phyloP scores from a whole-genome alignment of 2,113 vertebrate genomes.

The Sinocyclocheilus anshuiensis region DNA sequence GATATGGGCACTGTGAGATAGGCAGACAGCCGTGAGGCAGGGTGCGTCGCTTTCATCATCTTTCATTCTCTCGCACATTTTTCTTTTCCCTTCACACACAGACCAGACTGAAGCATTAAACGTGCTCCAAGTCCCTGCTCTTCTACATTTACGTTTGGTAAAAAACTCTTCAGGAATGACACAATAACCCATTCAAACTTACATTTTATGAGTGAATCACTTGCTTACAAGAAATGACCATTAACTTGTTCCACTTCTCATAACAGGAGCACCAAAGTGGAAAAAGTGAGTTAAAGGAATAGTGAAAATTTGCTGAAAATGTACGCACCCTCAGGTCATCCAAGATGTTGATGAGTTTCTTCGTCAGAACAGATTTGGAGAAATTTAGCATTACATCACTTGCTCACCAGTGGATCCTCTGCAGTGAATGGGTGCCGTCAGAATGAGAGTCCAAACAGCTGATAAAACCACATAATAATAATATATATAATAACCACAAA shows the following conservation, averaged over 20 bases:
- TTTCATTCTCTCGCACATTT: slow-evolving; percentile 48
- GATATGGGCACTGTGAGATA: slow-evolving; percentile 65
- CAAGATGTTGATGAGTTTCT: too few relatives aligned
- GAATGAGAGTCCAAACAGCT: too few relatives aligned
- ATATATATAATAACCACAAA: too few relatives aligned
- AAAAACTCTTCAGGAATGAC: slow-evolving; percentile 3
- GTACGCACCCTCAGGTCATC: too few relatives aligned
- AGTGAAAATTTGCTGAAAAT: too few relatives aligned
- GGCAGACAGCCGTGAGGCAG: slow-evolving; percentile 68
- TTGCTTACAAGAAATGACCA: slow-evolving; percentile 17
- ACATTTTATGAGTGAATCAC: slow-evolving; percentile 1
- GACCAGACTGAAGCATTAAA: background rate
- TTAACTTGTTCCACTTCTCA: slow-evolving; percentile 8
- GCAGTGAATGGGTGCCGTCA: too few relatives aligned
- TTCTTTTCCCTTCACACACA: slow-evolving; percentile 33
- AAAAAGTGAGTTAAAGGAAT: background rate
- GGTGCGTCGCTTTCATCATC: slow-evolving; percentile 60
- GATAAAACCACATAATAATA: too few relatives aligned
- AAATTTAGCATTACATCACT: too few relatives aligned
- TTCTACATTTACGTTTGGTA: background rate
- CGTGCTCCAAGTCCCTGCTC: background rate
- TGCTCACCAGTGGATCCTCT: too few relatives aligned
- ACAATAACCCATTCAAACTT: background rate
- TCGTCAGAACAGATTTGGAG: too few relatives aligned
- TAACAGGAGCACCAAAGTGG: background rate